These are phyloP conservation scores for Anarhynchus alexandrinus DNA, from an alignment of 2,113 vertebrate species.

Conservation along the genomic window DNA sequence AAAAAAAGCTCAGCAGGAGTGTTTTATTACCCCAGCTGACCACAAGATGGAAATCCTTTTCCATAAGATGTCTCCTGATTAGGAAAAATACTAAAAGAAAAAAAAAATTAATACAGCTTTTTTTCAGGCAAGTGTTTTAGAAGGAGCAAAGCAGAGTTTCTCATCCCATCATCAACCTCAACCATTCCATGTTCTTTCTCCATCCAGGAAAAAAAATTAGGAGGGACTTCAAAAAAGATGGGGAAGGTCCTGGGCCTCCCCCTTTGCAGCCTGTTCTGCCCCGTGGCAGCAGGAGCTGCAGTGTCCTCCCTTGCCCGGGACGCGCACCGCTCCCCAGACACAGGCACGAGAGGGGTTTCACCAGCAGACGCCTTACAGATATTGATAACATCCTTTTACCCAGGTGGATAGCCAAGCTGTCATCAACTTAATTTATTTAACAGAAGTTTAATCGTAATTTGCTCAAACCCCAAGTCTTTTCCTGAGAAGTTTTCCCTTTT, in stretches of 20 bases:
- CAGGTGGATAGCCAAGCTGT: background rate
- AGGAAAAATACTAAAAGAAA: background rate
- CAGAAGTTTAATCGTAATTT: background rate
- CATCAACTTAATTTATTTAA: background rate
- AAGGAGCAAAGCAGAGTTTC: background rate
- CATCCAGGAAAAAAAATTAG: background rate
- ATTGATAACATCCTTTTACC: background rate
- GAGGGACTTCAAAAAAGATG: background rate
- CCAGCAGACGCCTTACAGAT: background rate
- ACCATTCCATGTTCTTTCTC: background rate
- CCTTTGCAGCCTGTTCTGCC: background rate
- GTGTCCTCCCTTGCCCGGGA: background rate
- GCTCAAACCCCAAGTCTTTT: background rate
- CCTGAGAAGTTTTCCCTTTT: background rate
- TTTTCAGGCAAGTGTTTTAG: background rate
- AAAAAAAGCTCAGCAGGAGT: background rate
- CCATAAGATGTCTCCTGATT: background rate
- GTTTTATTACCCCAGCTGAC: conserved; percentile 38
- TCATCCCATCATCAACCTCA: background rate
- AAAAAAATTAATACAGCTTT: background rate
- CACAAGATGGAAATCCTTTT: conserved; percentile 61
- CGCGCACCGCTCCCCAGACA: background rate
- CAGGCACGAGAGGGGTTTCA: background rate
- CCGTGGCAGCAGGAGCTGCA: background rate
- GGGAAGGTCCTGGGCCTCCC: background rate